Evolutionary conservation across 2,113 vertebrate species (phyloP).

Genomic region (Saguinus midas): DNA sequence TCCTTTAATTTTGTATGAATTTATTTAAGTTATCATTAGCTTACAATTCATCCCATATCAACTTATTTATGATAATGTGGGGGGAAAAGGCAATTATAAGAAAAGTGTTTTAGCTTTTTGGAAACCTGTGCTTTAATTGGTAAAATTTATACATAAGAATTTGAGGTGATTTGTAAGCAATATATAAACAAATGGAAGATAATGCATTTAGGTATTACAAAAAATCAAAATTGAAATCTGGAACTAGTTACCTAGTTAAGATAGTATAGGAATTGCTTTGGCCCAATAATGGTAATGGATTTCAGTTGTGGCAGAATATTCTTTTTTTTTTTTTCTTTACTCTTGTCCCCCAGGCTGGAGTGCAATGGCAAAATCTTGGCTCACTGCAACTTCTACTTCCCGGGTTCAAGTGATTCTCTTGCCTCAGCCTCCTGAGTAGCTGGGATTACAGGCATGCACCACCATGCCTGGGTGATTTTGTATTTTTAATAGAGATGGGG

Average conservation of each 20-base stretch:
- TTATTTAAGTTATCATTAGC: not conserved
- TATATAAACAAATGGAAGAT: not conserved
- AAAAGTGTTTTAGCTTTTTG: not conserved
- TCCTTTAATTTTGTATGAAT: slow-evolving; percentile 35
- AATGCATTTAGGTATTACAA: not conserved
- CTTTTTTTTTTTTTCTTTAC: not conserved
- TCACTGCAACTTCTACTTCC: too few species aligned
- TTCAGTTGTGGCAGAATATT: slow-evolving; percentile 3
- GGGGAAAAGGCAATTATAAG: not conserved
- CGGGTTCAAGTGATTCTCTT: too few species aligned
- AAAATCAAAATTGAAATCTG: not conserved
- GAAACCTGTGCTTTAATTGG: not conserved
- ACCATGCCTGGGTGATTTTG: too few species aligned
- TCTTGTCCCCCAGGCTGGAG: too few species aligned
- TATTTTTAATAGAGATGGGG: too few species aligned
- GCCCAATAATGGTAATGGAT: not conserved
- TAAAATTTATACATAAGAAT: not conserved
- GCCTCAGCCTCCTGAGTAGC: too few species aligned
- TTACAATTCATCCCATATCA: not conserved
- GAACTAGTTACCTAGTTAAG: not conserved
- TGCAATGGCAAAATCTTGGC: too few species aligned
- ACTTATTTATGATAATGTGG: not conserved
- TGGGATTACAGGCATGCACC: too few species aligned
- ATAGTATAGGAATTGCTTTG: not conserved
- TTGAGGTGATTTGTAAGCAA: not conserved